Percentiles rank a stretch among this genome's conserved stretches.
These are phyloP conservation scores for Globicephala melas DNA, from an alignment of 2,113 vertebrate genomes.

Conservation along the genomic window DNA sequence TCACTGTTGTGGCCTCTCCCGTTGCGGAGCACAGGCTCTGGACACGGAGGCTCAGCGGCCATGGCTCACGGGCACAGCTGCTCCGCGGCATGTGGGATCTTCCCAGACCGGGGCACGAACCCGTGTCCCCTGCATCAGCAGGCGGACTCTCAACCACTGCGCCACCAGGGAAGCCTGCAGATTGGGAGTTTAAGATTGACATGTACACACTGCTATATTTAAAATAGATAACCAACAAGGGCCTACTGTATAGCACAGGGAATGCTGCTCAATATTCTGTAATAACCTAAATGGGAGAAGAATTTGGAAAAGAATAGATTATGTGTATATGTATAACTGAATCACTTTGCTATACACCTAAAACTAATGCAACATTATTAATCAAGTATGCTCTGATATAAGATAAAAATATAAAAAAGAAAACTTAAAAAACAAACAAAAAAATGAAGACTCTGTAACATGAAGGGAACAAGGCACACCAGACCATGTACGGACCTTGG, in stretches of 20 bases:
- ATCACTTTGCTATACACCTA: no score
- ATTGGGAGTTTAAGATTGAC: background rate
- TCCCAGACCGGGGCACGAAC: no score
- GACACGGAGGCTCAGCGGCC: no score
- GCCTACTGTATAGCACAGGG: background rate
- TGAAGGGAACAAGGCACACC: background rate
- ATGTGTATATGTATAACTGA: background rate
- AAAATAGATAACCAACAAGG: background rate
- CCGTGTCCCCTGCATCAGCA: no score
- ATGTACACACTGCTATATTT: no score
- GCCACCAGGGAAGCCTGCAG: background rate
- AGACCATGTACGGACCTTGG: background rate
- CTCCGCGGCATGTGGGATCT: no score
- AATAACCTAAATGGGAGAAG: background rate
- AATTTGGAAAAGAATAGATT: background rate
- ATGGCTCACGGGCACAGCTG: no score
- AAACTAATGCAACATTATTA: background rate
- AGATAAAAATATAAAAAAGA: background rate
- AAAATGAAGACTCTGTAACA: background rate
- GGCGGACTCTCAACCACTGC: no score
- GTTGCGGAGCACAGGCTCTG: no score
- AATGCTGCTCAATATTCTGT: background rate
- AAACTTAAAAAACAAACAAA: background rate
- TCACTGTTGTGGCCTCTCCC: no score
- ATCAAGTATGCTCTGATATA: background rate